Base-by-base conservation (phyloP, 2,888 invertebrate genomes). In the Leucophenga montana region DNA sequence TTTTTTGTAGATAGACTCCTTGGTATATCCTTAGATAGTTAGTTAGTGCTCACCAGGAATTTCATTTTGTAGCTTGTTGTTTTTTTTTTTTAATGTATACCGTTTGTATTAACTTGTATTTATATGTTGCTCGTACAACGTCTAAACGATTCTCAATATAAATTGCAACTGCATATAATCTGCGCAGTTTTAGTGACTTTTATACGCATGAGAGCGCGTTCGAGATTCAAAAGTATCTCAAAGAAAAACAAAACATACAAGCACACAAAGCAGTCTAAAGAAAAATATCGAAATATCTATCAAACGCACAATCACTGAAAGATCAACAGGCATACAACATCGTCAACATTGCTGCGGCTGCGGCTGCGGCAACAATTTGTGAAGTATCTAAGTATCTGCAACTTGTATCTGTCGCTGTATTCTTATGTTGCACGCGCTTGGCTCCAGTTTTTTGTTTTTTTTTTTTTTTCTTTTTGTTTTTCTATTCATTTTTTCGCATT, bases 111-210 rank as follows among this genome's bases (percentile, higher is more conserved):
- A 27, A 27, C 39, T 39, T 11, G 8, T 3, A 8, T 39, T 39
- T 39, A 8, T 11, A 39, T n/a, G 11, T 1, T 11, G 39, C 8
- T 39, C 46, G 53, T 39, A 56, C 68, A 66, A 75, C 71, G 72
- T 75, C 66, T 57, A 44, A 56, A 46, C 62, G 64, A 64, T 69
- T 44, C 69, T 75, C 74, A 69, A 75, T 72, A 77, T 81, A 78
- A 78, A 76, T 71, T 76, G 77, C 78, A 85, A 85, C 85, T 85
- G 85, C 79, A 77, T 75, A 79, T 79, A 67, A 74, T 78, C 69
- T 75, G 77, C 75, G 75, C 76, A 76, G 71, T 64, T 72, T 78
- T 73, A 70, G 78, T 80, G 76, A 80, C 85, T 85, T 84, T 85
- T 84, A 84, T 84, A 80, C 33, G 27, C 48, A 48, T 62, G 70